Evolutionary conservation across 2,113 vertebrate species (phyloP), one percentile per base, ranked within the genome.

Genomic region (Melanotaenia duboulayi): DNA sequence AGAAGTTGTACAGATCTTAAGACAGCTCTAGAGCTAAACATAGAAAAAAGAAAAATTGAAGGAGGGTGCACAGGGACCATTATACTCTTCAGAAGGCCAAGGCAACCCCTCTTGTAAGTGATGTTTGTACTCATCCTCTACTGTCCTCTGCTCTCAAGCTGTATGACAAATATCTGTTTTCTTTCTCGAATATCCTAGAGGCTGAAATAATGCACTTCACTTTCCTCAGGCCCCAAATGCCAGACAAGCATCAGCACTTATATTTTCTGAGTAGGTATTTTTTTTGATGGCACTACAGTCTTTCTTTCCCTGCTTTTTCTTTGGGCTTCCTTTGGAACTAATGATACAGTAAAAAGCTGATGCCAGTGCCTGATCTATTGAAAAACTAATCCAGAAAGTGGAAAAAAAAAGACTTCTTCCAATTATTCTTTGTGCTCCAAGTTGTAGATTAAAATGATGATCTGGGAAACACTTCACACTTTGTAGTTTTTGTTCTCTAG

Each of bases 121-220:
- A 87, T 80, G 76, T 80, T 55, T 46, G 51, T 46, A 71, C 72
- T 25, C 74, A 71, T 82, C 75, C 65, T 61, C 61, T 7, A 40
- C 73, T n/a, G 58, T 78, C 79, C 80, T 81, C 57, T 65, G 78
- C 70, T 82, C 82, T 74, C 72, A 65, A 50, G 61, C 70, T 59
- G 39, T 55, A 77, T 77, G 80, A 89, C 73, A 89, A 89, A 87
- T 88, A 78, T 83, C 64, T 87, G 81, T 91, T 85, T 84, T 76
- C 73, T 70, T 66, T 71, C 63, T 87, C 74, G 28, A 81, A 82
- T 83, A 78, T 83, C 76, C 70, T 65, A 12, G 74, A 58, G 78
- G 73, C 67, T 80, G 78, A 89, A 90, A 78, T 80, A 82, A 89
- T 74, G 71, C 77, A 77, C 81, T 83, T 66, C 76, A 71, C 80